phyloP scores from a whole-genome alignment of 2,797 vertebrate species.

The Thunnus albacares region DNA sequence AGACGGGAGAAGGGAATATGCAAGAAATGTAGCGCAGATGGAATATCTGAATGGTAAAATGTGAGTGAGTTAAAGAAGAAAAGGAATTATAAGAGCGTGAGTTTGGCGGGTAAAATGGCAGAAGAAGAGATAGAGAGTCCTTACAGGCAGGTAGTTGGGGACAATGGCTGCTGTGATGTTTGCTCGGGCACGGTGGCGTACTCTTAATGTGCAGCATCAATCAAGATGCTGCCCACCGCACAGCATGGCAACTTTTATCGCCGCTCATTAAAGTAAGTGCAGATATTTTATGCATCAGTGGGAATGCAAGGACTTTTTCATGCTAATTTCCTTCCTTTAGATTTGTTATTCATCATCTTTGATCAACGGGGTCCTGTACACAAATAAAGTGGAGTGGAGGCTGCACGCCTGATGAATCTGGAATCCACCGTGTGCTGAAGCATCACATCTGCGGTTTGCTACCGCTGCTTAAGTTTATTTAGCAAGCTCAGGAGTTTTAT shows the following conservation, averaged over 20 bases:
- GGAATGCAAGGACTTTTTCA: conserved; percentile 79
- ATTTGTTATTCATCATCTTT: conserved; percentile 81
- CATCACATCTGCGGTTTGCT: conserved; percentile 54
- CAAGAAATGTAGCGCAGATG: conserved; percentile 41
- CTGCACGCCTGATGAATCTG: conserved; percentile 50
- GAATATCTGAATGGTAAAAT: conserved; percentile 51
- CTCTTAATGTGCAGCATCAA: conserved; percentile 79
- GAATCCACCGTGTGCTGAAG: conserved; percentile 62
- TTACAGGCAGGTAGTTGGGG: conserved; percentile 51
- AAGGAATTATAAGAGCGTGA: conserved; percentile 8
- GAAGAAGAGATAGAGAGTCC: conserved; percentile 46
- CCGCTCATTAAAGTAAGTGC: conserved; percentile 84
- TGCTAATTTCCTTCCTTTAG: conserved; percentile 78
- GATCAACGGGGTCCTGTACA: conserved; percentile 63
- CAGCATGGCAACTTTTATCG: conserved; percentile 75
- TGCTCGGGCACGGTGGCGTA: conserved; percentile 43
- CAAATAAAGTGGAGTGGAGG: conserved; percentile 62
- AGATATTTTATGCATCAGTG: conserved; percentile 81
- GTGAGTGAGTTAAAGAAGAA: conserved; percentile 45
- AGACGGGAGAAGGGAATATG: conserved; percentile 47
- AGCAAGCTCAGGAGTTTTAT: conserved; percentile 61
- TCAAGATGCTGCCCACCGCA: conserved; percentile 69
- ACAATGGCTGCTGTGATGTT: conserved; percentile 71
- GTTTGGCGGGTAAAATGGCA: conserved; percentile 57
- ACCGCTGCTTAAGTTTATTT: conserved; percentile 48